Percentiles rank a stretch among this genome's conserved stretches.
These are phyloP conservation scores for Drosophila mauritiana DNA, from an alignment of 1,140 invertebrate species.

Conservation along the genomic window DNA sequence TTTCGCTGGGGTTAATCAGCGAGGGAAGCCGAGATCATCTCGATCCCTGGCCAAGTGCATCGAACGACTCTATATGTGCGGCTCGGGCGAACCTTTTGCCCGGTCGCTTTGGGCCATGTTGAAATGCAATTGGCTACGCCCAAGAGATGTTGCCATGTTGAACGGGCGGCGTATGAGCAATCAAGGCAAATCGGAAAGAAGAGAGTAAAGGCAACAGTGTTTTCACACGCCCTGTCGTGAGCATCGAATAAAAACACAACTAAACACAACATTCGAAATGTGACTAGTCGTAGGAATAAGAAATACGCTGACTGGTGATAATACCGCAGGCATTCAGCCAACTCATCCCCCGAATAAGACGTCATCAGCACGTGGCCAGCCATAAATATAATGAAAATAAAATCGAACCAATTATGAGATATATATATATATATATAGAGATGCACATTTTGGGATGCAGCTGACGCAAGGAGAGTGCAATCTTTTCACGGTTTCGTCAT, in stretches of 20 bases:
- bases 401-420: slow-evolving; percentile 32
- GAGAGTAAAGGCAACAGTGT: slow-evolving; percentile 37
- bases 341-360: slow-evolving; percentile 50
- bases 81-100: slow-evolving; percentile 13
- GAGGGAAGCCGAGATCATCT: slow-evolving; percentile 40
- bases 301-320: slow-evolving; percentile 67
- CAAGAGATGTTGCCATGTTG: slow-evolving; percentile 41
- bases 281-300: slow-evolving; percentile 10
- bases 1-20: slow-evolving; percentile 50
- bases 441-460: slow-evolving; percentile 9
- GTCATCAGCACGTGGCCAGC: slow-evolving; percentile 67
- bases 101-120: slow-evolving; percentile 45
- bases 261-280: slow-evolving; percentile 14
- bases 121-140: slow-evolving; percentile 69
- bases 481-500: slow-evolving; percentile 32
- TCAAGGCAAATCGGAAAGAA: slow-evolving; percentile 30
- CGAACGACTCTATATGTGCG: slow-evolving; percentile 33
- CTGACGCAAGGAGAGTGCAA: slow-evolving; percentile 59
- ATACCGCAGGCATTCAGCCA: slow-evolving; percentile 50
- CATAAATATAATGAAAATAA: slow-evolving; percentile 12
- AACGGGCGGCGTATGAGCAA: slow-evolving; percentile 56
- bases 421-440: background rate
- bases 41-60: slow-evolving; percentile 29
- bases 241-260: slow-evolving; percentile 9
- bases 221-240: slow-evolving; percentile 61